These are phyloP conservation scores for Orycteropus afer DNA, from an alignment of 2,113 vertebrate species.

Conservation along the genomic window DNA sequence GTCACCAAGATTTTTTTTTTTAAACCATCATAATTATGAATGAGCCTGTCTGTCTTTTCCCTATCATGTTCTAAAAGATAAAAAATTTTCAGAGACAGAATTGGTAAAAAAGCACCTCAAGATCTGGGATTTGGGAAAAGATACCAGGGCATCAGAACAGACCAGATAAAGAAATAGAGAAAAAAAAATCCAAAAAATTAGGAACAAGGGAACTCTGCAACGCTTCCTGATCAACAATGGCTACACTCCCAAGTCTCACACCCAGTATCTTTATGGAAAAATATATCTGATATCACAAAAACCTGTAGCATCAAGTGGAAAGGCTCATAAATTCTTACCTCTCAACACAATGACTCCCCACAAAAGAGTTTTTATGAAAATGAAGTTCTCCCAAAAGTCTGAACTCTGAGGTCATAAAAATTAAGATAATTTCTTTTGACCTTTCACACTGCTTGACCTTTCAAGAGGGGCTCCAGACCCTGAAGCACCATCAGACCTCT, in stretches of 20 bases:
- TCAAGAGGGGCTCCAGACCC: neutral
- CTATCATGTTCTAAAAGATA: conserved; percentile 41
- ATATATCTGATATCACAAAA: neutral
- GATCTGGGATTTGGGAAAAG: neutral
- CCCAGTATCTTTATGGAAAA: neutral
- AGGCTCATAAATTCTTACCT: neutral
- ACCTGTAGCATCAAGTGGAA: neutral
- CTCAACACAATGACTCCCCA: neutral
- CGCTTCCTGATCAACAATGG: neutral
- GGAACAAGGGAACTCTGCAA: neutral
- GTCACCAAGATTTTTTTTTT: conserved; percentile 13
- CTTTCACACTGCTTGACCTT: neutral
- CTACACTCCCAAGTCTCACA: neutral
- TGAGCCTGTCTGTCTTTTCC: conserved; percentile 4
- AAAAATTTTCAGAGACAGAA: conserved; percentile 6
- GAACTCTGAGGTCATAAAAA: conserved; percentile 33
- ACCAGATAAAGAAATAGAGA: neutral
- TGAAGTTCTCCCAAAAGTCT: neutral
- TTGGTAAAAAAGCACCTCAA: neutral
- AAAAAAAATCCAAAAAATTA: neutral
- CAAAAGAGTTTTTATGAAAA: conserved; percentile 27
- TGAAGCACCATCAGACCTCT: neutral
- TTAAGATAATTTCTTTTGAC: neutral
- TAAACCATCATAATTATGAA: conserved; percentile 16
- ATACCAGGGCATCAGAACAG: neutral